These are phyloP conservation scores for Shargacucullia verbasci DNA, from an alignment of 2,888 invertebrate genomes.

Conservation along the genomic window DNA sequence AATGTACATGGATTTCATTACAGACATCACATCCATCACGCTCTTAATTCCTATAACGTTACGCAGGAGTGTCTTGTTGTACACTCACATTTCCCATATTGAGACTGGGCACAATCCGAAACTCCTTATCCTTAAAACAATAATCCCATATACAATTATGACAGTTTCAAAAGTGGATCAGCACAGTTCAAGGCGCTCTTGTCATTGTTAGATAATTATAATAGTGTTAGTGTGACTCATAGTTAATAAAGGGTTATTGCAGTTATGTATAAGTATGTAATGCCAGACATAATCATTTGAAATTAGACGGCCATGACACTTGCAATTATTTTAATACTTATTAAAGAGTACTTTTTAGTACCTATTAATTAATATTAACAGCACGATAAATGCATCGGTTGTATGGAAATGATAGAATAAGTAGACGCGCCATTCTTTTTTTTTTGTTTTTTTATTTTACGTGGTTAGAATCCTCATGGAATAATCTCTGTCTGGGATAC, in stretches of 20 bases:
- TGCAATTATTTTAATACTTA: constrained; percentile 25
- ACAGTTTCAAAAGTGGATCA: constrained; percentile 44
- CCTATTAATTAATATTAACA: too few species aligned
- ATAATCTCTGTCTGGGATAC: too few species aligned
- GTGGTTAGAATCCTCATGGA: too few species aligned
- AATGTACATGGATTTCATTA: too few species aligned
- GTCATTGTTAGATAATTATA: constrained; percentile 40
- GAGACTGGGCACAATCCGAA: too few species aligned
- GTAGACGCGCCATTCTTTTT: too few species aligned
- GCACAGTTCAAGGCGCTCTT: constrained; percentile 33
- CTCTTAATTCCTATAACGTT: too few species aligned
- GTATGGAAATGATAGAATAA: too few species aligned
- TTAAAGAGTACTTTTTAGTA: constrained; percentile 18
- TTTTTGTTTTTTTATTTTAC: too few species aligned
- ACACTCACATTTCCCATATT: too few species aligned
- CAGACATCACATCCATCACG: too few species aligned
- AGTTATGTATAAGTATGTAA: constrained; percentile 2
- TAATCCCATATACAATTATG: background rate
- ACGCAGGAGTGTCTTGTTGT: too few species aligned
- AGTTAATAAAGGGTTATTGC: background rate
- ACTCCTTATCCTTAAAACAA: constrained; percentile 5
- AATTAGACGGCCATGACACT: constrained; percentile 41
- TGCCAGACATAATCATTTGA: constrained; percentile 44
- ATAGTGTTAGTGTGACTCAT: constrained; percentile 36
- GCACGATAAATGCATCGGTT: background rate